A percentile compares a stretch with the other conserved stretches of the same genome.
These are phyloP conservation scores for Rhagium mordax DNA, from an alignment of 2,888 invertebrate genomes.

Conservation along the genomic window DNA sequence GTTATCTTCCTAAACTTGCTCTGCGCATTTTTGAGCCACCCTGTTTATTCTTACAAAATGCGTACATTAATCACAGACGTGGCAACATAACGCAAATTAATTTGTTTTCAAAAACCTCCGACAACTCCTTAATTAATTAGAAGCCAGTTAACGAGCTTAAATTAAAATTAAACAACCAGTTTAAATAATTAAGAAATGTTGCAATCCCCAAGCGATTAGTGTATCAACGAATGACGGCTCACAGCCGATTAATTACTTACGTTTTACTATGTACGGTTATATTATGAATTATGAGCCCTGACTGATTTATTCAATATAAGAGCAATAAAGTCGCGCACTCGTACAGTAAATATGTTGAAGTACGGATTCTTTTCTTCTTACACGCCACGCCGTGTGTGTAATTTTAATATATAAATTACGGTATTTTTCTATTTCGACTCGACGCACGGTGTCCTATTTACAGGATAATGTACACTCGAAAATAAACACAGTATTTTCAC, in stretches of 20 bases:
- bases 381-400: constrained; percentile 29
- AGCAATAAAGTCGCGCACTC: constrained; percentile 24
- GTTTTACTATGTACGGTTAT: constrained; percentile 11
- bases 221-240: not conserved
- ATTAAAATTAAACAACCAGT: constrained; percentile 8
- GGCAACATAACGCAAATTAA: not conserved
- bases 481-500: constrained; percentile 34
- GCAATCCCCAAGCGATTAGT: not conserved
- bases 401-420: constrained; percentile 11
- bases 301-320: constrained; percentile 28
- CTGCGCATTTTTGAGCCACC: too few relatives aligned
- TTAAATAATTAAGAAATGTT: not conserved
- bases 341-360: constrained; percentile 23
- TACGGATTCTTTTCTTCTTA: constrained; percentile 34
- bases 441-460: constrained; percentile 48
- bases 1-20: too few relatives aligned
- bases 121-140: not conserved
- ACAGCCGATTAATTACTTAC: not conserved
- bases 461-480: constrained; percentile 38
- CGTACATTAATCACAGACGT: not conserved
- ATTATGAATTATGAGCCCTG: constrained; percentile 26
- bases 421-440: constrained; percentile 47
- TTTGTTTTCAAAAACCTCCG: not conserved
- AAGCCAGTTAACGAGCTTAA: not conserved
- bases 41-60: not conserved